Conservation (phyloP, 2,888 invertebrate genomes). For the Eudiplozoon nipponicum region DNA sequence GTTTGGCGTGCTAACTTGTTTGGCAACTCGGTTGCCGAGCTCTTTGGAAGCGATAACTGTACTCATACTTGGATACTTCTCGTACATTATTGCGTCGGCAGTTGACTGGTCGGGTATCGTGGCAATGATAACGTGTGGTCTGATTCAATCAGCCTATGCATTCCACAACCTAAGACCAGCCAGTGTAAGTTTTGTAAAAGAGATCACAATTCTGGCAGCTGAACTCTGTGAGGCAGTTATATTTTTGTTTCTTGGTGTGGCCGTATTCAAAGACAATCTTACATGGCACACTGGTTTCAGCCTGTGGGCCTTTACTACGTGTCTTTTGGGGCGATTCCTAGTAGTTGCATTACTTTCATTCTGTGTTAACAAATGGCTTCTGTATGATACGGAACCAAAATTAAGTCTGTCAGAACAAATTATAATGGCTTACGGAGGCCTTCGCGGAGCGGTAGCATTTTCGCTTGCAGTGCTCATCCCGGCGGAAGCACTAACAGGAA, state of each 20-base stretch:
- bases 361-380: conserved; percentile 1
- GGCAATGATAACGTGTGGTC: conserved; percentile 32
- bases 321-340: conserved; percentile 28
- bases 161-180: too few relatives aligned
- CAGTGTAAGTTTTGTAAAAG: too few relatives aligned
- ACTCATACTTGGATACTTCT: conserved; percentile 31
- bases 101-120: conserved; percentile 33
- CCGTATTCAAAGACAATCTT: conserved; percentile 28
- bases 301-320: conserved; percentile 27
- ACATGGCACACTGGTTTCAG: conserved; percentile 30
- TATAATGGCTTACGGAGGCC: conserved; percentile 30
- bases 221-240: conserved; percentile 32
- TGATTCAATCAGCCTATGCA: conserved; percentile 32
- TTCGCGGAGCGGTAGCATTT: conserved; percentile 33
- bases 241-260: conserved; percentile 33
- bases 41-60: conserved; percentile 31
- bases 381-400: conserved; percentile 4
- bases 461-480: conserved; percentile 31
- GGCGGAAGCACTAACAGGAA: conserved; percentile 3
- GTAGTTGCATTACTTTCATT: conserved; percentile 15
- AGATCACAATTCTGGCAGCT: too few relatives aligned
- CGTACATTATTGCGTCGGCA: conserved; percentile 31
- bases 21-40: conserved; percentile 28
- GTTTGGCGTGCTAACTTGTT: conserved; percentile 23
- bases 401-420: conserved; percentile 16